Evolutionary conservation across 2,888 invertebrate genomes (phyloP).

Genomic region (Branchellion lobata): DNA sequence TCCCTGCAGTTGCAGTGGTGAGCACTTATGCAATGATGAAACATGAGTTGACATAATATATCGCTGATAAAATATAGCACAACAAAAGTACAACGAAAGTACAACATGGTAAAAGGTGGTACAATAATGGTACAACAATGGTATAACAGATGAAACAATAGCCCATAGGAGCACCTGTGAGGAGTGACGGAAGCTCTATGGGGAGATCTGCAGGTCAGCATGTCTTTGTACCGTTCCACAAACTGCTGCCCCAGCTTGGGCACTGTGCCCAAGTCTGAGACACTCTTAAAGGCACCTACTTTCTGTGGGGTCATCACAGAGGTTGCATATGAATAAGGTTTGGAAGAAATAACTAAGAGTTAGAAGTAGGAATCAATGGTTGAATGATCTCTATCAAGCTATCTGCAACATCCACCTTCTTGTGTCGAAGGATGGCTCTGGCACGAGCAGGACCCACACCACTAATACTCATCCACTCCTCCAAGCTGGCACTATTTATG

Average conservation of each 20-base stretch:
- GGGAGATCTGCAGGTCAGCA: no score
- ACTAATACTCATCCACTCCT: slow-evolving; percentile 59
- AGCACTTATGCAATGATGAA: background rate
- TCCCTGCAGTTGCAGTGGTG: background rate
- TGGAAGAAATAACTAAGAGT: no score
- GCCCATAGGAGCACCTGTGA: no score
- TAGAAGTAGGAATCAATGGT: no score
- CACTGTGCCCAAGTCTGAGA: slow-evolving; percentile 58
- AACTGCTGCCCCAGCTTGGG: slow-evolving; percentile 59
- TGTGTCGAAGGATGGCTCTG: slow-evolving; percentile 60
- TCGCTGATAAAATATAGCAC: no score
- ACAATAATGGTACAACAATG: no score
- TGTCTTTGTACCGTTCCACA: slow-evolving; percentile 53
- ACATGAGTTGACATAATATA: no score
- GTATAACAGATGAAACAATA: no score
- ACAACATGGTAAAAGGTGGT: no score
- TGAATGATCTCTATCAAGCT: no score
- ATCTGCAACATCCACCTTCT: slow-evolving; percentile 60
- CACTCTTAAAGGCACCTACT: slow-evolving; percentile 57
- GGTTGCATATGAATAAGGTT: no score
- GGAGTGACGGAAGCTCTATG: background rate
- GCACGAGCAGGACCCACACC: slow-evolving; percentile 61
- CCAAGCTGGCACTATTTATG: slow-evolving; percentile 60
- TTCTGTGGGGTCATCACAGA: slow-evolving; percentile 54
- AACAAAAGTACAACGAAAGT: no score